Evolutionary conservation across 2,888 invertebrate genomes (phyloP), one percentile per base, ranked within the genome.

Genomic region (Dicranocentrus wangi): DNA sequence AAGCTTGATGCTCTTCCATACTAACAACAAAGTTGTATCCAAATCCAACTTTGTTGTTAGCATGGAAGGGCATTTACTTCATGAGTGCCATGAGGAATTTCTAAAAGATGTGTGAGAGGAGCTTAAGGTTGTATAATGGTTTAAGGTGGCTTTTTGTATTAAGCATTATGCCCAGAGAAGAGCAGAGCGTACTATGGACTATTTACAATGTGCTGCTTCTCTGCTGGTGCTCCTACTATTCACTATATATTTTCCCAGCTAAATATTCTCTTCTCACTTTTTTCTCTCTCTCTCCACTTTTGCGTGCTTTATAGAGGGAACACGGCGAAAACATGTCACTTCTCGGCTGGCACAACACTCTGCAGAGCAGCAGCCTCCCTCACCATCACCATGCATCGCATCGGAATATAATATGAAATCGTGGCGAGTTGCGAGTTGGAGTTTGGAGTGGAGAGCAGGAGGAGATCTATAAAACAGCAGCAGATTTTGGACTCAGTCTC

Each of bases 381-480:
- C 81, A 39, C 81, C 58, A 25, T 42, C 1, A 23, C 13, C 47
- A 15, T 7, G 21, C 61, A 39, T 32, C 17, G 58, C 51, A 51
- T 51, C 51, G 13, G 5, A 5, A 39, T 39, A 5, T 8, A 8
- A 5, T 13, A 39, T 39, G 39, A 39, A 39, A 28, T 47, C 47
- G 70, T 70, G 72, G 1, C 19, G 70, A 70, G 69, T 60, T 53
- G 47, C 51, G n/a, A n/a, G n/a, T n/a, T n/a, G n/a, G n/a, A n/a
- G n/a, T n/a, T n/a, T n/a, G n/a, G 66, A 55, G 65, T 43, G 66
- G n/a, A n/a, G n/a, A 80, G 81, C 60, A 70, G 19, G 25, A 55
- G 68, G 43, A 81, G 76, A 71, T 77, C 71, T 77, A 81, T 77
- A 76, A 77, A 81, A 58, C 81, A 81, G 77, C 81, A 77, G 71